A percentile compares a stretch with the other conserved stretches of the same genome.
These are phyloP conservation scores for Eulithis prunata DNA, from an alignment of 2,888 invertebrate genomes.

Conservation along the genomic window DNA sequence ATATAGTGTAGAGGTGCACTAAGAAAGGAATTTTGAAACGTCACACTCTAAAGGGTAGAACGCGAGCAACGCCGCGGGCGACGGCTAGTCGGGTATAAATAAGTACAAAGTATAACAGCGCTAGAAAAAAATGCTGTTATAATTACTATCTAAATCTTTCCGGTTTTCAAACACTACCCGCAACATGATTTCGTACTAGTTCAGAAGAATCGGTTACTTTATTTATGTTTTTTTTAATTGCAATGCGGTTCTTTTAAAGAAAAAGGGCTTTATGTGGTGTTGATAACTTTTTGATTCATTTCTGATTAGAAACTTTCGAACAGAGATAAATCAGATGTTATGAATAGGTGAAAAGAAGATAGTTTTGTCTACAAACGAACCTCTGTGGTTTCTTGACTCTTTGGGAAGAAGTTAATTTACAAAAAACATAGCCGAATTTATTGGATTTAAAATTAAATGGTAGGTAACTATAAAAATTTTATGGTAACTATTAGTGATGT, in stretches of 20 bases:
- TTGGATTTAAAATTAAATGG: no score
- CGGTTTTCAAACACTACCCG: conserved; percentile 10
- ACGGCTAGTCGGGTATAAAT: no score
- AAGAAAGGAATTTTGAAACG: no score
- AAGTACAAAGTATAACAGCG: no score
- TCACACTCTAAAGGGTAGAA: no score
- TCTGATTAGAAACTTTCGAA: conserved; percentile 27
- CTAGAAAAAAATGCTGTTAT: no score
- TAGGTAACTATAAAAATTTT: no score
- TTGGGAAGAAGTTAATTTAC: no score
- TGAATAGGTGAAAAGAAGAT: conserved; percentile 3
- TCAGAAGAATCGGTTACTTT: conserved; percentile 17
- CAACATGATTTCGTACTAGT: conserved; percentile 23
- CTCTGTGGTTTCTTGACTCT: background rate
- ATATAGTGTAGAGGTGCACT: no score
- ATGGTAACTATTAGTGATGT: no score
- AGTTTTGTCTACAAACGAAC: background rate
- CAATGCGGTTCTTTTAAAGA: conserved; percentile 14
- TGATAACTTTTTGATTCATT: conserved; percentile 23
- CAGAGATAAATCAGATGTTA: conserved; percentile 21
- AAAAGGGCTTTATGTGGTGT: conserved; percentile 29
- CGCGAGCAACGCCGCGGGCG: no score
- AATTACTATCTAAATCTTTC: background rate
- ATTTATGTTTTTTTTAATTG: conserved; percentile 32
- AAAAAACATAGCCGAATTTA: no score